Conservation (phyloP, 2,888 invertebrate genomes). For the Drosophila lutescens region DNA sequence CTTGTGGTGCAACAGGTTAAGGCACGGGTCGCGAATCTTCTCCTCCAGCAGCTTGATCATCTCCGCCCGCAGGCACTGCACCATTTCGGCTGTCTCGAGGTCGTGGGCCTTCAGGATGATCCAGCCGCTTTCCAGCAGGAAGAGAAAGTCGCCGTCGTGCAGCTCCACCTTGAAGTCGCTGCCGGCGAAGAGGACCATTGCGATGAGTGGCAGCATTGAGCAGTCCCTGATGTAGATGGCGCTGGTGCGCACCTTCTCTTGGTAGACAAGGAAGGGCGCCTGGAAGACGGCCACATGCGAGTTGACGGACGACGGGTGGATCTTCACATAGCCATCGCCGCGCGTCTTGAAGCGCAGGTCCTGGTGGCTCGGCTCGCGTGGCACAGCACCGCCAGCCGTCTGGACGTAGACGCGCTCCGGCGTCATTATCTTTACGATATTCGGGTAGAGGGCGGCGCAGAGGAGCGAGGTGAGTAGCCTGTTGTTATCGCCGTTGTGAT, state of each 20-base stretch:
- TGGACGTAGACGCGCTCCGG: conserved; percentile 91
- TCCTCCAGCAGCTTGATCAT: conserved; percentile 91
- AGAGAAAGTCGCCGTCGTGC: conserved; percentile 89
- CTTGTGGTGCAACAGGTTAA: conserved; percentile 90
- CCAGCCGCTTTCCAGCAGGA: conserved; percentile 92
- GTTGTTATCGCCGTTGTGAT: conserved; percentile 90
- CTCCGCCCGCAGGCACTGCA: conserved; percentile 91
- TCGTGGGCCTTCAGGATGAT: conserved; percentile 91
- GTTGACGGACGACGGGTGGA: conserved; percentile 92
- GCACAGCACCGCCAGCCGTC: conserved; percentile 90
- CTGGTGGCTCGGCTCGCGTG: conserved; percentile 88
- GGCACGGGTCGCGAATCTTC: conserved; percentile 92
- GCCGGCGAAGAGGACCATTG: conserved; percentile 90
- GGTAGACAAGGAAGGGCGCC: conserved; percentile 92
- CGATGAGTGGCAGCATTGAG: conserved; percentile 91
- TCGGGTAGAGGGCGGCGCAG: conserved; percentile 96
- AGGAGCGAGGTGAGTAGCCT: conserved; percentile 92
- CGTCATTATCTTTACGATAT: conserved; percentile 92
- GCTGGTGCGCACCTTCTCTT: conserved; percentile 93
- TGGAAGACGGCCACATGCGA: conserved; percentile 87
- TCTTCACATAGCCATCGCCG: conserved; percentile 89
- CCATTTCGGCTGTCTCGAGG: conserved; percentile 92
- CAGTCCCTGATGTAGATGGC: conserved; percentile 92
- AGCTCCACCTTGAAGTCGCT: conserved; percentile 90
- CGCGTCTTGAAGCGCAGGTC: conserved; percentile 91